Evolutionary conservation across 1,140 invertebrate species (phyloP), one percentile per base, ranked within the genome.

Genomic region (Diachasmimorpha longicaudata): DNA sequence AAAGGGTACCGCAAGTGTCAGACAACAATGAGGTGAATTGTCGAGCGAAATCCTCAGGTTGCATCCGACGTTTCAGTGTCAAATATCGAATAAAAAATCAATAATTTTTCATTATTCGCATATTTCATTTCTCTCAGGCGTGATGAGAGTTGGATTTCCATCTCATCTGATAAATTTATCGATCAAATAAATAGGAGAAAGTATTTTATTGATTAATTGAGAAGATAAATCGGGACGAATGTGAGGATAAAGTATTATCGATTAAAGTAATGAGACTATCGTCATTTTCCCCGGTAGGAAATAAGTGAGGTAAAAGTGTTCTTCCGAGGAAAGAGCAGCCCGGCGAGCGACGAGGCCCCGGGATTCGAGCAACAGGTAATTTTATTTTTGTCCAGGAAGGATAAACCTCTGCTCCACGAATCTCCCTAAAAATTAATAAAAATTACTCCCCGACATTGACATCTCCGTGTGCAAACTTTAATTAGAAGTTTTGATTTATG

Each of bases 291-390:
- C 58, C 23, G 42, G 63, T 46, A 52, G 46, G 44, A 25, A 46
- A 42, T 52, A 82, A 87, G 82, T 79, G 76, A 83, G 82, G 83
- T 84, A 87, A 89, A 87, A 86, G 86, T 89, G 87, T 89, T 87
- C 85, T 87, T 85, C 83, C 87, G 85, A 77, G 80, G 85, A 81
- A 85, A 79, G 82, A 84, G 72, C 77, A 84, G 82, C 82, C 85
- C 87, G 87, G 81, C 86, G 82, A 84, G 84, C 86, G 85, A 86
- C 80, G 81, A 79, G 83, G 84, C 86, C 85, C 86, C 86, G 85
- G 86, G 86, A 82, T 80, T 82, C 78, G 85, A 87, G 86, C 88
- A 88, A 88, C 86, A 88, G 88, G 86, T 88, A 88, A 87, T 79
- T 83, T 80, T 23, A 72, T 67, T 39, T 48, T 19, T 25, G 6